Evolutionary conservation across 2,797 vertebrate genomes (phyloP), one percentile per base, ranked within the genome.

Genomic region (Anguilla megastoma): DNA sequence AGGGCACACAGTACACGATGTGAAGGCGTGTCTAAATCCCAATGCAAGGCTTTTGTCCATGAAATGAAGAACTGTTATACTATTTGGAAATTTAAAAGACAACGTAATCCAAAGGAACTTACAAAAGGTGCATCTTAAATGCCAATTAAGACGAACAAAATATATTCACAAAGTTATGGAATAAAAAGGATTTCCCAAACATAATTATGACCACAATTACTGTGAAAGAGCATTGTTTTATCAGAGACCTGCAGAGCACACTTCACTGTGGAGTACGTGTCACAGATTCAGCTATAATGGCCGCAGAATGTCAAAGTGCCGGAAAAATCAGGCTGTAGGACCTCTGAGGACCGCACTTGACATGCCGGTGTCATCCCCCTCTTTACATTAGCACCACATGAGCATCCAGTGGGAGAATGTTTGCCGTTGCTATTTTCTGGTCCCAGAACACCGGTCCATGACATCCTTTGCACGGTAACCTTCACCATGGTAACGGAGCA

Each of bases 261-360:
- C 18, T 41, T 36, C 33, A 36, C 33, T 41, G 30, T 41, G 33
- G 71, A 36, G 30, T 18, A 36, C 30, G 16, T 16, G 33, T 36
- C 33, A 79, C 33, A 79, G 16, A 41, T 21, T 41, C 54, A 69
- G 54, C 14, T 0, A 33, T 93, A 89, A 93, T 89, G 90, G 90
- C 91, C 86, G 88, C 24, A 54, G 14, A 86, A 88, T 91, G 6
- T 87, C 86, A 85, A 88, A 60, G 88, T 89, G 91, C 93, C 94
- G 94, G 92, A 91, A 88, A 74, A 69, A 86, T 88, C 86, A 93
- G 90, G 90, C 3, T 45, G 16, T 12, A 79, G 33, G 16, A 79
- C 36, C 16, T 7, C 36, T 79, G 9, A 14, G 71, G 71, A 14
- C 27, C 14, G 27, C 71, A 74, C 30, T 33, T 16, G 71, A 74